Base-by-base conservation (phyloP, 2,888 invertebrate species). In the Drymonia ruficornis region DNA sequence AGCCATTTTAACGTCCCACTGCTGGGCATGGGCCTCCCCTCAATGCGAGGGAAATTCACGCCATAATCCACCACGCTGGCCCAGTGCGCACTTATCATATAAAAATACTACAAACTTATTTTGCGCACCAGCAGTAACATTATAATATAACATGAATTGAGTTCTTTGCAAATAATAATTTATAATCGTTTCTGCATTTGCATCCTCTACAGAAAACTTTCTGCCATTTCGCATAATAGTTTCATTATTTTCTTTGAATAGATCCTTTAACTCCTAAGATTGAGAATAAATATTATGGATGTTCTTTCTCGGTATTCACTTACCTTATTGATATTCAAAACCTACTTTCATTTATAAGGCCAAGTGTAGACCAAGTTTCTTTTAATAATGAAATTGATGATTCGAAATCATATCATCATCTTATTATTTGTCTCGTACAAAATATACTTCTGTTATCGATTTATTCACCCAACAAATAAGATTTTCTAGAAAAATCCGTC, bases 181-280 rank as follows among this genome's bases (percentile, higher is more conserved):
- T 56, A 61, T 51, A 55, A 53, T 61, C 55, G 47, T 54, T 16
- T 50, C 45, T 52, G 49, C 36, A 50, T 57, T 43, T 49, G 50
- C 42, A 49, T 56, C 49, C 63, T 52, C 53, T 57, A 63, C 53
- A 55, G 52, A 56, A 61, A 63, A 65, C 56, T 59, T 45, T 53
- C 65, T 59, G 57, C 49, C 50, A 31, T 58, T 59, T 55, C 40
- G 61, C 56, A 64, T 61, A 60, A 65, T 56, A 57, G 61, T 55
- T 61, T 59, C 56, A 65, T 64, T 63, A 65, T 63, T 56, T 58
- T 50, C 45, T 58, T 55, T 64, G 51, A 71, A 61, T 59, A 47
- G 18, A 50, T 42, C 49, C 48, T 51, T 51, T n/a, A 23, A 53
- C 43, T 12, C 34, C 50, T 42, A 50, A 5, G 42, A 55, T 64